Evolutionary conservation across 2,113 vertebrate genomes (phyloP).

Genomic region (Pterocles orientalis): DNA sequence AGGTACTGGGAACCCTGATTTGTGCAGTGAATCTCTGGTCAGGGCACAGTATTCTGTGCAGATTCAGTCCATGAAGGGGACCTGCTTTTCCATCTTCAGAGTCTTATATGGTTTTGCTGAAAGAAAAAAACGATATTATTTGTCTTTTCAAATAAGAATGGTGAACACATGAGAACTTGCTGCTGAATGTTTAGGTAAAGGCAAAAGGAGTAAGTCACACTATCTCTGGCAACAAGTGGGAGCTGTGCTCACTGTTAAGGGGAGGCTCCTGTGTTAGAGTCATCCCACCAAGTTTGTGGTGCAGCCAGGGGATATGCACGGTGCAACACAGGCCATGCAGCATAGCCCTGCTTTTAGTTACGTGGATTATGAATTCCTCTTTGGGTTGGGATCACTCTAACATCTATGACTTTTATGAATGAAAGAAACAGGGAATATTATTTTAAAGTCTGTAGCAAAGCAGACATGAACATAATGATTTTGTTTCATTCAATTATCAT

Average conservation of each 20-base stretch:
- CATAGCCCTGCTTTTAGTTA: not conserved
- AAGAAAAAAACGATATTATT: not conserved
- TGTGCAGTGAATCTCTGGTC: not conserved
- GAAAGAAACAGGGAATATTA: not conserved
- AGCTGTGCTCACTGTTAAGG: not conserved
- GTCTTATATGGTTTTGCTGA: not conserved
- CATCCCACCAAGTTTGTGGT: not conserved
- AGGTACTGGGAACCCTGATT: not conserved
- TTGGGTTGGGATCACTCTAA: not conserved
- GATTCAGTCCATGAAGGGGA: not conserved
- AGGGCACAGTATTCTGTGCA: not conserved
- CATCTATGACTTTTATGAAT: not conserved
- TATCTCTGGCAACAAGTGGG: not conserved
- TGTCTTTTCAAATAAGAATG: not conserved
- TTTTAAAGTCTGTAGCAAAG: constrained; percentile 46
- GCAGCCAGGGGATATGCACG: not conserved
- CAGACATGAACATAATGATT: constrained; percentile 57
- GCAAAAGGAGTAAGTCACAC: rapidly evolving
- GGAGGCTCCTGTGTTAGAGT: not conserved
- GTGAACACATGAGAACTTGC: not conserved
- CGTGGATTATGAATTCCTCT: rapidly evolving
- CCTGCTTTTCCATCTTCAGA: not conserved
- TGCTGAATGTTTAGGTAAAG: not conserved
- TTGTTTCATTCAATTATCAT: constrained; percentile 78
- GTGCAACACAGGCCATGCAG: not conserved